Conservation (phyloP, 2,888 invertebrate species). For the Punctoribates punctum region DNA sequence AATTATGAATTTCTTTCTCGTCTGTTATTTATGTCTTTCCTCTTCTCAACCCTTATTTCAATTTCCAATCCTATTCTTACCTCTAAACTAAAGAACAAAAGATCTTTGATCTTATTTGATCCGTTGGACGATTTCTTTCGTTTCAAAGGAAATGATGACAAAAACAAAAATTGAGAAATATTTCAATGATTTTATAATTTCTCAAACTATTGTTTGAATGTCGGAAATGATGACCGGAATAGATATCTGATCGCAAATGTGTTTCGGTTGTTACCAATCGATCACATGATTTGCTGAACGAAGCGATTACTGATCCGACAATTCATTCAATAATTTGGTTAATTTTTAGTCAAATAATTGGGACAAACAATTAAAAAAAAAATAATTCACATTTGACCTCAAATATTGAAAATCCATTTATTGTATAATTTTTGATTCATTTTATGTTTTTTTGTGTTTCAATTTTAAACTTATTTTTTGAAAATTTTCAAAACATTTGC, state of each 20-base stretch:
- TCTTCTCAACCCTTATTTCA: neutral
- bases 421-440: too few relatives aligned
- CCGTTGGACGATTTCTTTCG: neutral
- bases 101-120: slow-evolving; percentile 37
- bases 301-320: slow-evolving; percentile 32
- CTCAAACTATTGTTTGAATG: slow-evolving; percentile 5
- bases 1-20: too few relatives aligned
- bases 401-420: too few relatives aligned
- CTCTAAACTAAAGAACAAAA: neutral
- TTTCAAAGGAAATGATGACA: slow-evolving; percentile 15
- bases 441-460: too few relatives aligned
- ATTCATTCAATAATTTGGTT: neutral
- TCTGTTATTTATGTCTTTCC: neutral
- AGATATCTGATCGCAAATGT: slow-evolving; percentile 22
- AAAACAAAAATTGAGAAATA: slow-evolving; percentile 10
- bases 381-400: too few relatives aligned
- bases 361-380: too few relatives aligned
- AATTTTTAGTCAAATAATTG: neutral
- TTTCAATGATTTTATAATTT: slow-evolving; percentile 7
- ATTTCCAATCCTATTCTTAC: neutral
- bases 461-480: too few relatives aligned
- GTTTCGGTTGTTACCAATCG: neutral
- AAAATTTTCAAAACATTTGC: too few relatives aligned
- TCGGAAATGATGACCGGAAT: slow-evolving; percentile 34
- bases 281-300: neutral